phyloP scores from a whole-genome alignment of 2,113 vertebrate species.

The Loxodonta africana region DNA sequence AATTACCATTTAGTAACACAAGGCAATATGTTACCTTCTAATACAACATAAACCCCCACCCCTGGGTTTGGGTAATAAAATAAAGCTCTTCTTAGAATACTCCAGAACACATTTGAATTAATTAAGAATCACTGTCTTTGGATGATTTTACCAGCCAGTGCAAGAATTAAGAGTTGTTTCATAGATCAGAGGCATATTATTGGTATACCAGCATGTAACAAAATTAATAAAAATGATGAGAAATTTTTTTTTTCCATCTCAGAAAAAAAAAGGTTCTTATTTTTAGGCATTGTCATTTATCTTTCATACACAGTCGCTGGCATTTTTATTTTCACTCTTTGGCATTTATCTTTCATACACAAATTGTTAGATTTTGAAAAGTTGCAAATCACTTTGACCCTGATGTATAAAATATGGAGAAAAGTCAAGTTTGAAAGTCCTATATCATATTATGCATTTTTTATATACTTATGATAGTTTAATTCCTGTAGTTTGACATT shows the following conservation, averaged over 20 bases:
- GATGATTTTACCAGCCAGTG: conserved; percentile 65
- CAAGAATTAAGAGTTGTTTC: conserved; percentile 69
- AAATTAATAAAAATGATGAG: not conserved
- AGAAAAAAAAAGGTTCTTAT: conserved; percentile 30
- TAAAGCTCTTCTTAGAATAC: conserved; percentile 52
- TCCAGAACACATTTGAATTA: conserved; percentile 34
- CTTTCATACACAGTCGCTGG: not conserved
- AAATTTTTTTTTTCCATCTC: not conserved
- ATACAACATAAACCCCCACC: not conserved
- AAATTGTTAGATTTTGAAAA: not conserved
- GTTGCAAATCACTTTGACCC: not conserved
- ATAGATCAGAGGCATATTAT: conserved; percentile 50
- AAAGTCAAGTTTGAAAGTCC: not conserved
- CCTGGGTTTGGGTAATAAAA: too few relatives aligned
- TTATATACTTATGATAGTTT: not conserved
- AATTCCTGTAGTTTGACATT: not conserved
- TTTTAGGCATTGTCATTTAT: conserved; percentile 52
- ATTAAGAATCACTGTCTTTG: conserved; percentile 58
- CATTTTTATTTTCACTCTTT: conserved; percentile 51
- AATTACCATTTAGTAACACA: conserved; percentile 52
- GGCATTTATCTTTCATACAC: conserved; percentile 44
- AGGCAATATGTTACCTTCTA: conserved; percentile 6
- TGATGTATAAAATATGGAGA: not conserved
- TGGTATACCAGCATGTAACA: not conserved
- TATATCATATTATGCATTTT: not conserved